These are phyloP conservation scores for Bergia sp. DNA, from an alignment of 92 coral and sea anemone genomes.

Conservation along the genomic window DNA sequence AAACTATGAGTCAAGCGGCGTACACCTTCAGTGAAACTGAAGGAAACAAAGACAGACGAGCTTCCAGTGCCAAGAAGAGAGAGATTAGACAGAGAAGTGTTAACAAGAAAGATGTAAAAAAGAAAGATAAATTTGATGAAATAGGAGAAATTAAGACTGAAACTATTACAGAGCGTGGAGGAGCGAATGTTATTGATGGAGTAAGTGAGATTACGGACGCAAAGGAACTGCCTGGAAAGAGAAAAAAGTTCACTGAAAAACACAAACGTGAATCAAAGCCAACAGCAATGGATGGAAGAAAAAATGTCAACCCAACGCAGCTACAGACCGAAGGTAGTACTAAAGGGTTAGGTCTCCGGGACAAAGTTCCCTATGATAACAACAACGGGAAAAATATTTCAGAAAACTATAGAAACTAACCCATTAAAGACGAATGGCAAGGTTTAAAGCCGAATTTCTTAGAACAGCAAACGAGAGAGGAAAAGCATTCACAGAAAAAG, in stretches of 20 bases:
- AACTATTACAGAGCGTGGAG: neutral
- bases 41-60: neutral
- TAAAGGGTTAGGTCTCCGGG: neutral
- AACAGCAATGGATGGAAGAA: neutral
- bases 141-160: neutral
- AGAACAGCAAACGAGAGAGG: conserved; percentile 2
- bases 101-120: neutral
- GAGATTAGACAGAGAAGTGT: neutral
- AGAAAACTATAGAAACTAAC: neutral
- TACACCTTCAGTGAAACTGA: neutral
- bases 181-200: neutral
- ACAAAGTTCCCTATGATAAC: neutral
- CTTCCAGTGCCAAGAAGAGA: conserved; percentile 4
- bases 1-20: neutral
- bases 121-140: neutral
- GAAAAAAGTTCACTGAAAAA: neutral
- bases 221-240: neutral
- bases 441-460: neutral
- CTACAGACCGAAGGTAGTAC: neutral
- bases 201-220: neutral
- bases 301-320: neutral
- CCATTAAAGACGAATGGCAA: conserved; percentile 16
- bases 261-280: neutral
- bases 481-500: neutral
- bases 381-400: neutral